These are phyloP conservation scores for Chromoteleia sp. DNA, from an alignment of 2,888 invertebrate species.

Conservation along the genomic window DNA sequence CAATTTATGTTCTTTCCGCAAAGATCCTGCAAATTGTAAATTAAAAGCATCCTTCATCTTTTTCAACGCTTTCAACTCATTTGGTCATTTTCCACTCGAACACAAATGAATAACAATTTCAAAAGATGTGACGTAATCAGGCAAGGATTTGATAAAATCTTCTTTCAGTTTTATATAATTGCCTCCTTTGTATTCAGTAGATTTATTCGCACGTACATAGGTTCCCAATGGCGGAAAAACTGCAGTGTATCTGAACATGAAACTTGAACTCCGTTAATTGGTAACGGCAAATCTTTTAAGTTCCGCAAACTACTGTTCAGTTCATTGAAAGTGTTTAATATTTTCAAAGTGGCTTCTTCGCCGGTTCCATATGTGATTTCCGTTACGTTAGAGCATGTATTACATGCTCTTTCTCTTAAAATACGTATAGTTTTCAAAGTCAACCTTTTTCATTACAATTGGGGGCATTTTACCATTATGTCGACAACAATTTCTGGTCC, in stretches of 20 bases:
- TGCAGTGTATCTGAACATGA: constrained; percentile 91
- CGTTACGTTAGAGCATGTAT: too few relatives aligned
- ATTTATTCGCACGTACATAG: background rate
- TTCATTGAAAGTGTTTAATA: constrained; percentile 89
- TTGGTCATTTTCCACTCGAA: constrained; percentile 97
- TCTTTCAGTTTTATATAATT: constrained; percentile 80
- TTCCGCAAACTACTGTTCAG: constrained; percentile 89
- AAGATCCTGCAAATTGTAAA: constrained; percentile 90
- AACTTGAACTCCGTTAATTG: constrained; percentile 91
- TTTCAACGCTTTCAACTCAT: constrained; percentile 91
- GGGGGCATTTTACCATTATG: too few relatives aligned
- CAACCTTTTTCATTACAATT: too few relatives aligned
- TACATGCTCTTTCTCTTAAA: too few relatives aligned
- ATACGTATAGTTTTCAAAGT: too few relatives aligned
- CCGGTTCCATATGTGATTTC: constrained; percentile 87
- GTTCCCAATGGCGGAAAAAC: constrained; percentile 87
- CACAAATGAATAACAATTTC: constrained; percentile 89
- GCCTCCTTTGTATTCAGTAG: constrained; percentile 60
- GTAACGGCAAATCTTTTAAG: constrained; percentile 90
- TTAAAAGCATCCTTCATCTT: constrained; percentile 95
- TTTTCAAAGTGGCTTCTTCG: constrained; percentile 89
- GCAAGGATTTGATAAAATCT: constrained; percentile 73
- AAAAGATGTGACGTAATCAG: constrained; percentile 84
- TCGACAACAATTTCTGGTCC: too few relatives aligned
- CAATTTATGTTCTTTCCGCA: constrained; percentile 86